Base-by-base conservation (phyloP, 2,113 vertebrate genomes). In the Chaetops frenatus region DNA sequence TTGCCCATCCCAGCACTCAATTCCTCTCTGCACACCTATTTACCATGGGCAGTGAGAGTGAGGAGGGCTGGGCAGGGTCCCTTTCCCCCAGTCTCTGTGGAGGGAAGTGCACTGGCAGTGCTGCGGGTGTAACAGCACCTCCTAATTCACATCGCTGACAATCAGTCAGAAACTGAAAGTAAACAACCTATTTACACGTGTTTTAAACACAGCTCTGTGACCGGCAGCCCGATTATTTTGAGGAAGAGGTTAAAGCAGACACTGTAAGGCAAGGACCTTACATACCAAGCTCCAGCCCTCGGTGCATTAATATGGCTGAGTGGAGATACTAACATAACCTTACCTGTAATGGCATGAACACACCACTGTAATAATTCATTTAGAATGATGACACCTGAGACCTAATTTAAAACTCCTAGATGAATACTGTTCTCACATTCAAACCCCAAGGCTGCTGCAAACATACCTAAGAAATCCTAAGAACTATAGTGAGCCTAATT, bases 371-470 rank as follows among this genome's bases (percentile, higher is more conserved):
- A 98, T 98, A 98, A 98, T 98, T 98, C 98, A 98, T 98, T 98
- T 98, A 98, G 98, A 98, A 97, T 98, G 98, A 98, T 98, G 98
- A 98, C 98, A 98, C 98, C 96, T 97, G 98, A 98, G 98, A 98
- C 98, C 98, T 98, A 98, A 98, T 98, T 98, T 98, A 98, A 98
- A 98, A 98, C 98, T 98, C 98, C 98, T 98, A 91, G 97, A 97
- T 98, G 98, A 98, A 98, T 98, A 97, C 97, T 88, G 95, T 97
- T 97, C 98, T 98, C 97, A 98, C 97, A 98, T 98, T 98, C 98
- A 98, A 98, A 98, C 98, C 98, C 50, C 97, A 97, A 98, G 98
- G 97, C 98, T 97, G 97, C 97, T 91, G 97, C 97, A 98, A 97
- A 98, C 98, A 97, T 96, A 97, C 97, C 97, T 97, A 97, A 96